phyloP scores from a whole-genome alignment of 2,888 invertebrate genomes.

The Neoaliturus tenellus region DNA sequence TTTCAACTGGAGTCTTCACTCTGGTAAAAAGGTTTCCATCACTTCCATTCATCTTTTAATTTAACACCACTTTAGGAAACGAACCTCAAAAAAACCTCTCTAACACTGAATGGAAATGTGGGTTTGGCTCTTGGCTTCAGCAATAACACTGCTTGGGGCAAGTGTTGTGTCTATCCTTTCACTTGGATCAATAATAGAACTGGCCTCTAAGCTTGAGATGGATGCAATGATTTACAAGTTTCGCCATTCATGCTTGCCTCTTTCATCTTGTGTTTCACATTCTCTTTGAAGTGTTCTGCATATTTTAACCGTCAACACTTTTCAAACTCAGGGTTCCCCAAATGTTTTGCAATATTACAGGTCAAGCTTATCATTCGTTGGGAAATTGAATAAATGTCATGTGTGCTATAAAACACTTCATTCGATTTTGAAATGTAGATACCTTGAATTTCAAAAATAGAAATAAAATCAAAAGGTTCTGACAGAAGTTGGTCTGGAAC shows the following conservation, averaged over 20 bases:
- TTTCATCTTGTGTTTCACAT: neutral
- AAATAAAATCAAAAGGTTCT: no score
- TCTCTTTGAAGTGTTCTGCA: neutral
- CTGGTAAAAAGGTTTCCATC: neutral
- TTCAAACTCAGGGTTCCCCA: no score
- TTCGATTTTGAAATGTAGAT: no score
- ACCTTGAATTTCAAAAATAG: no score
- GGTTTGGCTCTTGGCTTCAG: neutral
- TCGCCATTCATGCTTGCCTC: neutral
- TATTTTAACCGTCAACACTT: neutral
- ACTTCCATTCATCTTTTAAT: neutral
- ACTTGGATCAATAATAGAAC: neutral
- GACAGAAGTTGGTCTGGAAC: no score
- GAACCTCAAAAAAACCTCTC: neutral
- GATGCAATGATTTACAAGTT: neutral
- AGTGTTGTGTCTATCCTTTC: neutral
- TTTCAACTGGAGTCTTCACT: neutral
- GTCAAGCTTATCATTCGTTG: no score
- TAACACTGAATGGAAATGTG: no score
- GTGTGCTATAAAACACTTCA: no score
- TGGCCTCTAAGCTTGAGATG: neutral
- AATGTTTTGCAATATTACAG: no score
- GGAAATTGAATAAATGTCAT: no score
- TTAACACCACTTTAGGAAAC: neutral
- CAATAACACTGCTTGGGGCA: neutral